These are phyloP conservation scores for Acanthurus lineatus DNA, from an alignment of 2,797 vertebrate genomes.

Conservation along the genomic window DNA sequence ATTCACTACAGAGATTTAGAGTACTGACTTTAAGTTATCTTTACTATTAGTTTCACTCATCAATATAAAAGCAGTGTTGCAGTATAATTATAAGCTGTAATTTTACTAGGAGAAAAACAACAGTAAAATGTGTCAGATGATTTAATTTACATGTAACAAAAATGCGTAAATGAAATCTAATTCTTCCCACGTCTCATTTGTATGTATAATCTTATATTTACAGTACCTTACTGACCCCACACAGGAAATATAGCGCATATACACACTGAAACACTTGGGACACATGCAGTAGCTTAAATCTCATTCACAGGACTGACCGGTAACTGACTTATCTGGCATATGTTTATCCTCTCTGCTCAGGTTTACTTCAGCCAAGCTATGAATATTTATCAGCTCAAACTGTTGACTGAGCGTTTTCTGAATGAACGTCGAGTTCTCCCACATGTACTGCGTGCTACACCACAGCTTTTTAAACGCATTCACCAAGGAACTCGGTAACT, in stretches of 20 bases:
- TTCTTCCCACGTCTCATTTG: neutral
- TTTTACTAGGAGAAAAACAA: neutral
- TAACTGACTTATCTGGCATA: conserved; percentile 46
- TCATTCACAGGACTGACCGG: conserved; percentile 15
- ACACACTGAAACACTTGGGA: neutral
- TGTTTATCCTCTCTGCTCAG: conserved; percentile 54
- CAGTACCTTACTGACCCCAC: conserved; percentile 23
- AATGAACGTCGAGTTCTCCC: conserved; percentile 60
- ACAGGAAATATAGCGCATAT: neutral
- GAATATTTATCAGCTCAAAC: conserved; percentile 72
- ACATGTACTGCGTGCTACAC: conserved; percentile 30
- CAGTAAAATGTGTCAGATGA: conserved; percentile 9
- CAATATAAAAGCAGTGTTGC: neutral
- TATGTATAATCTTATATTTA: neutral
- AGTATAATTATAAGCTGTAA: neutral
- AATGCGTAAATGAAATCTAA: conserved; percentile 7
- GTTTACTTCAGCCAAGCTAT: conserved; percentile 53
- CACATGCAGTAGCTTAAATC: neutral
- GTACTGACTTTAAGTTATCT: neutral
- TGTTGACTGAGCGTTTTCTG: conserved; percentile 73
- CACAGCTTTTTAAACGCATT: conserved; percentile 40
- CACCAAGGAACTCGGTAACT: conserved; percentile 66
- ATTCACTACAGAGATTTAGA: neutral
- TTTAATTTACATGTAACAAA: conserved; percentile 16
- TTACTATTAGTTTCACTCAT: neutral